Evolutionary conservation across 2,888 invertebrate species (phyloP).

Genomic region (Sphecodes monilicornis): DNA sequence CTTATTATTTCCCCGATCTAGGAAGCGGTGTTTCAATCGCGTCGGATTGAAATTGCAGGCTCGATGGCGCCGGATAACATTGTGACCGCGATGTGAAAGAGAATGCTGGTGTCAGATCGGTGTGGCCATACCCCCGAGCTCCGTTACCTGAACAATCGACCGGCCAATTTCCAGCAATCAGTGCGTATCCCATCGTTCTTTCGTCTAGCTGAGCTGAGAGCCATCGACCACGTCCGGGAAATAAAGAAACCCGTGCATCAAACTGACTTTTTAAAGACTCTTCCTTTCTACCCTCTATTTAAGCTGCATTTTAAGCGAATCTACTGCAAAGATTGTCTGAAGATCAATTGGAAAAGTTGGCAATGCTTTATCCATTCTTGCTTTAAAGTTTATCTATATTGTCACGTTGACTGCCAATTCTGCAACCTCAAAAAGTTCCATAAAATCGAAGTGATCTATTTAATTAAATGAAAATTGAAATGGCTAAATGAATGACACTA

Average conservation of each 20-base stretch:
- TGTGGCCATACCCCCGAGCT: constrained; percentile 31
- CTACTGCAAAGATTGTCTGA: background rate
- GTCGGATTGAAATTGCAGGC: constrained; percentile 68
- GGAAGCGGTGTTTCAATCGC: constrained; percentile 77
- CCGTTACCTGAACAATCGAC: constrained; percentile 59
- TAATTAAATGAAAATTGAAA: too few species aligned
- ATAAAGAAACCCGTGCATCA: constrained; percentile 1
- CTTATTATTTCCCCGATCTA: constrained; percentile 74
- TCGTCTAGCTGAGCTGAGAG: constrained; percentile 22
- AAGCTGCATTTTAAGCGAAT: background rate
- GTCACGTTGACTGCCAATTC: too few species aligned
- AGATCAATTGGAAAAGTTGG: too few species aligned
- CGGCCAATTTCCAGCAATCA: constrained; percentile 59
- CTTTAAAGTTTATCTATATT: too few species aligned
- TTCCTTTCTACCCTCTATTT: background rate
- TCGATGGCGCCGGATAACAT: constrained; percentile 74
- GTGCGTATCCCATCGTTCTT: constrained; percentile 54
- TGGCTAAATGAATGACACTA: too few species aligned
- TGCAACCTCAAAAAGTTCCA: too few species aligned
- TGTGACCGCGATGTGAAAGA: constrained; percentile 61
- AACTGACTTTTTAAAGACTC: background rate
- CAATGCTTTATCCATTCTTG: too few species aligned
- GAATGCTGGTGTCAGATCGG: constrained; percentile 32
- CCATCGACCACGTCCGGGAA: constrained; percentile 1
- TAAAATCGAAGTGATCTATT: too few species aligned